phyloP scores from a whole-genome alignment of 2,888 invertebrate genomes.

The Agrotis clavis region DNA sequence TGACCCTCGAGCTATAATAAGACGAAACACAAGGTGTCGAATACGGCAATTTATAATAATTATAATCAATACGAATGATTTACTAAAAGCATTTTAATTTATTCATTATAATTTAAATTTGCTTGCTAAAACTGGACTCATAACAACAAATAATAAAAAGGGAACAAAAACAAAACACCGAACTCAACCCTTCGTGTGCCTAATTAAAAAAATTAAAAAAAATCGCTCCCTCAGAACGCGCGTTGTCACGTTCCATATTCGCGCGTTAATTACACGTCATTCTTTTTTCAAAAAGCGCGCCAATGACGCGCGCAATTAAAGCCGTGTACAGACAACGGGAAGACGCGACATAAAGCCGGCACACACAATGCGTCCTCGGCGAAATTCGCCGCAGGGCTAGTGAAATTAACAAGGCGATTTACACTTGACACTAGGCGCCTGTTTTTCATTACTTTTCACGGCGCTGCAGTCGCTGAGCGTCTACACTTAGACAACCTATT shows the following conservation, averaged over 20 bases:
- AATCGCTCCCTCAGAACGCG: slow-evolving; percentile 88
- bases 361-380: slow-evolving; percentile 90
- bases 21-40: slow-evolving; percentile 26
- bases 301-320: slow-evolving; percentile 91
- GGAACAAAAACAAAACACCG: slow-evolving; percentile 66
- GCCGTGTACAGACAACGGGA: slow-evolving; percentile 90
- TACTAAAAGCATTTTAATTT: slow-evolving; percentile 57
- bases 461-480: slow-evolving; percentile 73
- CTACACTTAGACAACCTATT: slow-evolving; percentile 74
- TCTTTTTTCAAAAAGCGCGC: slow-evolving; percentile 91
- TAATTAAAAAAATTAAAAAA: slow-evolving; percentile 89
- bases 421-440: slow-evolving; percentile 89
- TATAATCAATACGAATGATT: slow-evolving; percentile 50
- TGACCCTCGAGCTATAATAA: slow-evolving; percentile 1
- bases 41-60: slow-evolving; percentile 35
- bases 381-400: slow-evolving; percentile 90
- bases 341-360: slow-evolving; percentile 90
- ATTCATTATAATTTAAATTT: slow-evolving; percentile 63
- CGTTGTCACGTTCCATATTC: slow-evolving; percentile 91
- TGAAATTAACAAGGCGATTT: slow-evolving; percentile 92
- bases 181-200: slow-evolving; percentile 75
- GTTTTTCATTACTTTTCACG: slow-evolving; percentile 87
- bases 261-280: slow-evolving; percentile 91
- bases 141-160: slow-evolving; percentile 63
- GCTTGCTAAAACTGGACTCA: slow-evolving; percentile 54